These are phyloP conservation scores for Characodon lateralis DNA, from an alignment of 2,797 vertebrate species.

Conservation along the genomic window DNA sequence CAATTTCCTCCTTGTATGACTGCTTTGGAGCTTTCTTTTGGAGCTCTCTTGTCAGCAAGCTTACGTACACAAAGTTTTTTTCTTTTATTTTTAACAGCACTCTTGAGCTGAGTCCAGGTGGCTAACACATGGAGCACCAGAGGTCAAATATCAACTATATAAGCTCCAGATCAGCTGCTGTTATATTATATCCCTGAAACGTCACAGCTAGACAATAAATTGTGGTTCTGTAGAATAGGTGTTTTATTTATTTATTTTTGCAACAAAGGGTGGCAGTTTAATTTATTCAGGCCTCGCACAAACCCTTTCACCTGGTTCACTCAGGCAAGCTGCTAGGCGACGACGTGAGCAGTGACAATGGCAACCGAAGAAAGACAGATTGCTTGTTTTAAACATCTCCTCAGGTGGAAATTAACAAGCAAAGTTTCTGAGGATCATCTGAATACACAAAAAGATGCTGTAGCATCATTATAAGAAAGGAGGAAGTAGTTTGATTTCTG, in stretches of 20 bases:
- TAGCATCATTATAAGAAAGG: not conserved
- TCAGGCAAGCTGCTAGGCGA: constrained; percentile 45
- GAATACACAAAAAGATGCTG: constrained; percentile 6
- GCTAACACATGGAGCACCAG: constrained; percentile 26
- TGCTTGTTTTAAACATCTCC: constrained; percentile 32
- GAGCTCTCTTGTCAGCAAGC: constrained; percentile 31
- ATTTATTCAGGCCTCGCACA: constrained; percentile 33
- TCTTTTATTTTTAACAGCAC: constrained; percentile 36
- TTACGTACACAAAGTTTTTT: constrained; percentile 31
- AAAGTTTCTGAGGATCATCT: constrained; percentile 13
- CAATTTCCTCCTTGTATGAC: constrained; percentile 37
- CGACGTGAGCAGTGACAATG: constrained; percentile 43
- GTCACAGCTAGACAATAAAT: constrained; percentile 4
- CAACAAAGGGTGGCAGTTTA: constrained; percentile 37
- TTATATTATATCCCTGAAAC: not conserved
- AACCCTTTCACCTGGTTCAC: constrained; percentile 57
- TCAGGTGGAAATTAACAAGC: constrained; percentile 12
- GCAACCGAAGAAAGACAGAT: constrained; percentile 45
- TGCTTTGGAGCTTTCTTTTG: constrained; percentile 27
- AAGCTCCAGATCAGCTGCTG: constrained; percentile 13
- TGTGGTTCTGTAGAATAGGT: constrained; percentile 12
- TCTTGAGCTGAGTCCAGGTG: constrained; percentile 52
- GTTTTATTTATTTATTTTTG: constrained; percentile 26
- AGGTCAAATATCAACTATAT: constrained; percentile 41
- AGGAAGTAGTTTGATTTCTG: not conserved